Percentiles rank a stretch among this genome's conserved stretches.
Evolutionary conservation across 2,113 vertebrate genomes (phyloP).

Genomic region (Callithrix jacchus): DNA sequence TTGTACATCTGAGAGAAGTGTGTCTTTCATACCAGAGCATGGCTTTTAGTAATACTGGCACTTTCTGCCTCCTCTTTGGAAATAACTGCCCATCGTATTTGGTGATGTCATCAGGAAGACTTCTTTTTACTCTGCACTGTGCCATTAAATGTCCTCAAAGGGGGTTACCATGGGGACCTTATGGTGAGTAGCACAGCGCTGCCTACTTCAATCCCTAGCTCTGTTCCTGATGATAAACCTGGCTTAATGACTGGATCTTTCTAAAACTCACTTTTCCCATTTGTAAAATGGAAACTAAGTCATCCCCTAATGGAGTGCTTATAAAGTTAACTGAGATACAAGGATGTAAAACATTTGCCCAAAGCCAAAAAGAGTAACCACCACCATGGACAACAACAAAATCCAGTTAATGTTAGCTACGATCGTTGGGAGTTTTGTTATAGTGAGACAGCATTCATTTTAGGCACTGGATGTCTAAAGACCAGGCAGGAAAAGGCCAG

Average conservation of each 20-base stretch:
- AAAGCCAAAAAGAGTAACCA: background rate
- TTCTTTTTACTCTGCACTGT: background rate
- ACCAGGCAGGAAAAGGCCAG: background rate
- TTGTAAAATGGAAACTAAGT: background rate
- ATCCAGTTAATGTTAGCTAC: background rate
- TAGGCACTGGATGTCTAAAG: background rate
- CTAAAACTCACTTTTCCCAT: background rate
- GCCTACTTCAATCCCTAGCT: background rate
- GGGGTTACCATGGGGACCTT: accelerated
- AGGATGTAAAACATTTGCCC: background rate
- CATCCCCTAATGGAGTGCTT: too few species aligned
- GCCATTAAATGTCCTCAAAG: accelerated
- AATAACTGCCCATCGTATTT: background rate
- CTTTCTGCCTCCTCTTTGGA: background rate
- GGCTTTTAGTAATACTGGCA: background rate
- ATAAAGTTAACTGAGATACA: background rate
- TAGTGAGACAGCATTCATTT: background rate
- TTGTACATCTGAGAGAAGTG: background rate
- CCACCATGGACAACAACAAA: background rate
- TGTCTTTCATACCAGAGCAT: background rate
- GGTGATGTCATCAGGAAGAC: background rate
- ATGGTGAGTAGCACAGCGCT: too few species aligned
- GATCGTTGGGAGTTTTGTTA: background rate
- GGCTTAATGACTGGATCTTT: background rate
- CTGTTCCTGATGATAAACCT: background rate